Conservation (phyloP, 2,888 invertebrate species). For the Volucella zonaria region DNA sequence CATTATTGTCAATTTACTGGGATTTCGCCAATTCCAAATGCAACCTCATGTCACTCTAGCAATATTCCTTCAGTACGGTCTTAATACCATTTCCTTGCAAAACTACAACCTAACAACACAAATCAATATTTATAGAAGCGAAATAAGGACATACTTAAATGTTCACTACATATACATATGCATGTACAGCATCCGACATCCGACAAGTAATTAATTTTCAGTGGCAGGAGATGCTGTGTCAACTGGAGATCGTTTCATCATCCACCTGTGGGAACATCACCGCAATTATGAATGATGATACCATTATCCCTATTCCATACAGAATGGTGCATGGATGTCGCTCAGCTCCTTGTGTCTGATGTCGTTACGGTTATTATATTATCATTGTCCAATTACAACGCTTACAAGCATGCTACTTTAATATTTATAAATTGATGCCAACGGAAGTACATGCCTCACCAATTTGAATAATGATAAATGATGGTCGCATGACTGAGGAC, state of each 20-base stretch:
- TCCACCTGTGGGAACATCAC: constrained; percentile 68
- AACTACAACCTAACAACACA: background rate
- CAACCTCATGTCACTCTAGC: too few species aligned
- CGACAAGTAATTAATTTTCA: constrained; percentile 34
- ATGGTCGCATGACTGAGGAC: background rate
- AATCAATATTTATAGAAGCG: constrained; percentile 32
- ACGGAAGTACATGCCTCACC: constrained; percentile 32
- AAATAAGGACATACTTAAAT: constrained; percentile 4
- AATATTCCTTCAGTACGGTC: too few species aligned
- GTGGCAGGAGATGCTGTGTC: background rate
- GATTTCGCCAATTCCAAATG: too few species aligned
- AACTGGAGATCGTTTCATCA: constrained; percentile 13
- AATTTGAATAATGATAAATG: constrained; percentile 48
- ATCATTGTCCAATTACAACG: constrained; percentile 54
- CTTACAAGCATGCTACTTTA: constrained; percentile 25
- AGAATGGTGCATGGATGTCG: constrained; percentile 45
- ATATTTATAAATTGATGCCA: constrained; percentile 46
- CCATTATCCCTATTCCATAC: constrained; percentile 56
- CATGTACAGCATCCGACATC: background rate
- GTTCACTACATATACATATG: background rate
- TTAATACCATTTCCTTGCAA: background rate
- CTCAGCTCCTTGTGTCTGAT: constrained; percentile 36
- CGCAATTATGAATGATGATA: constrained; percentile 65
- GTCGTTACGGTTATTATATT: constrained; percentile 58
- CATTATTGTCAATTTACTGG: too few species aligned